Evolutionary conservation across 2,113 vertebrate genomes (phyloP).

Genomic region (Pelecanoides urinatrix): DNA sequence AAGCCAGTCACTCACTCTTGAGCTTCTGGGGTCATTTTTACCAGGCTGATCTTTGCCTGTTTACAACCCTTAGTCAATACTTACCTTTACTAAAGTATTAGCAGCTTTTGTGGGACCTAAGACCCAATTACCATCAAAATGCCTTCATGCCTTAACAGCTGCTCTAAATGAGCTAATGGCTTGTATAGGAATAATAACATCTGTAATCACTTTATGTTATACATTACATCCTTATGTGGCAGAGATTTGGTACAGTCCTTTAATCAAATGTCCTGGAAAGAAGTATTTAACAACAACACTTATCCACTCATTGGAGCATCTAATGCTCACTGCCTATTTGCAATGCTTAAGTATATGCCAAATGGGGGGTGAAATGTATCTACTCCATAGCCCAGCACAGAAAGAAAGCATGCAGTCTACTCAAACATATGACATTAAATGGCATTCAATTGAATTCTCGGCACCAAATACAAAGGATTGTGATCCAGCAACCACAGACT

Average conservation of each 20-base stretch:
- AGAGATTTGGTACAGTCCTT: constrained; percentile 54
- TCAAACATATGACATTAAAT: constrained; percentile 27
- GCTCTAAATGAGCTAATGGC: constrained; percentile 53
- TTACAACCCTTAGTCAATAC: neutral
- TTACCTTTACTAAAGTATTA: neutral
- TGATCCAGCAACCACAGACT: constrained; percentile 18
- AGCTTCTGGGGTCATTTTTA: neutral
- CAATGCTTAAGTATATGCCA: constrained; percentile 13
- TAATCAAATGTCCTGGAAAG: neutral
- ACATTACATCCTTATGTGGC: neutral
- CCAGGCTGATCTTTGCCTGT: neutral
- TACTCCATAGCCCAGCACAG: constrained; percentile 49
- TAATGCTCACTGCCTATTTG: constrained; percentile 38
- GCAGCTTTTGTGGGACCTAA: constrained; percentile 40
- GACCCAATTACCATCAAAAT: constrained; percentile 20
- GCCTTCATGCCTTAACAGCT: constrained; percentile 1
- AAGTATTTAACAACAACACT: constrained; percentile 22
- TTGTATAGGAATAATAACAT: constrained; percentile 36
- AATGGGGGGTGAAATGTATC: neutral
- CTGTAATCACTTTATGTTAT: neutral
- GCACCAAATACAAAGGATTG: constrained; percentile 24
- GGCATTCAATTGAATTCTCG: constrained; percentile 4
- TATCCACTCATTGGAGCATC: constrained; percentile 11
- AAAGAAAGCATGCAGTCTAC: constrained; percentile 54
- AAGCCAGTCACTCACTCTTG: neutral